Percentiles rank a stretch among this genome's conserved stretches.
Conservation (phyloP, 1,140 invertebrate species). For the Zaprionus camerounensis region DNA sequence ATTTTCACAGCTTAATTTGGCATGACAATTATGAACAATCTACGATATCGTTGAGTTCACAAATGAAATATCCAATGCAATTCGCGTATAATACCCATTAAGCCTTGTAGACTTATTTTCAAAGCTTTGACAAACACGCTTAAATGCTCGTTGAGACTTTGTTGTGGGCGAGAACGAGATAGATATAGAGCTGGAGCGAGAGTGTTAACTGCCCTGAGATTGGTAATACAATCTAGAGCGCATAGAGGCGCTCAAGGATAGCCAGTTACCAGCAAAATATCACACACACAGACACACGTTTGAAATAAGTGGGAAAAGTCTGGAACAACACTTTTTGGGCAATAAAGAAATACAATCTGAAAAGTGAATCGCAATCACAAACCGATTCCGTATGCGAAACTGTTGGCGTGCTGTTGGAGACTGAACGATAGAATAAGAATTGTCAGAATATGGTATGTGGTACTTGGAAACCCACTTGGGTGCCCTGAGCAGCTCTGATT, state of each 20-base stretch:
- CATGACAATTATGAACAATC: constrained; percentile 1
- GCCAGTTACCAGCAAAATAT: neutral
- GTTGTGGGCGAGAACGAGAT: neutral
- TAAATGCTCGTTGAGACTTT: constrained; percentile 2
- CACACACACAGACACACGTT: constrained; percentile 1
- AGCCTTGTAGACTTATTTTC: neutral
- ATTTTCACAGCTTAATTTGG: neutral
- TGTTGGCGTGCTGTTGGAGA: constrained; percentile 49
- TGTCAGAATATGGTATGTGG: neutral
- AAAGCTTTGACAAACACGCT: constrained; percentile 5
- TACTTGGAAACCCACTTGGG: neutral
- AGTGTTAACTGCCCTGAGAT: constrained; percentile 14
- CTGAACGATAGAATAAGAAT: constrained; percentile 48
- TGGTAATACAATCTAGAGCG: constrained; percentile 28
- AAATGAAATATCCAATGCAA: constrained; percentile 1
- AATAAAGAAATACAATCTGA: constrained; percentile 17
- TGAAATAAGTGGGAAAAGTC: constrained; percentile 1
- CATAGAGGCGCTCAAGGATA: constrained; percentile 36
- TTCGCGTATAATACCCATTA: constrained; percentile 3
- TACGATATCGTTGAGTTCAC: neutral
- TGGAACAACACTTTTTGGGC: constrained; percentile 4
- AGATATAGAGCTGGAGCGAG: neutral
- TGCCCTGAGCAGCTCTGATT: constrained; percentile 24
- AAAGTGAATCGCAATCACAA: constrained; percentile 2
- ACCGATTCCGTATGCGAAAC: constrained; percentile 46